Conservation (phyloP, 2,888 invertebrate species). For the Bunonema sp. region DNA sequence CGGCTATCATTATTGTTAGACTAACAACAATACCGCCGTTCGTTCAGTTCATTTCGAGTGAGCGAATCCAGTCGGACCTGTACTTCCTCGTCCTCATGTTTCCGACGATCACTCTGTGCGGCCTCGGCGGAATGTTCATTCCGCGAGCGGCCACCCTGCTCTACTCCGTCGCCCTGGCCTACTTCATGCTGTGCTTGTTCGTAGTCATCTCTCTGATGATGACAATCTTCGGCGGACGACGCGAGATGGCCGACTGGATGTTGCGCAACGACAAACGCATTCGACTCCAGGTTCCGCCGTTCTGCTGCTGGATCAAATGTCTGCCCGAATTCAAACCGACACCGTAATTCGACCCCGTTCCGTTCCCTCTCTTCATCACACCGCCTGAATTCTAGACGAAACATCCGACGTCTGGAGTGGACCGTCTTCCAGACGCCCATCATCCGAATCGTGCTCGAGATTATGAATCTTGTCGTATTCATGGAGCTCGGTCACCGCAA, state of each 20-base stretch:
- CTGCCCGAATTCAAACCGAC: slow-evolving; percentile 15
- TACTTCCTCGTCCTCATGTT: slow-evolving; percentile 37
- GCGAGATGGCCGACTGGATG: slow-evolving; percentile 26
- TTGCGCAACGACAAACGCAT: slow-evolving; percentile 7
- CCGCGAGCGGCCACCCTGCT: slow-evolving; percentile 36
- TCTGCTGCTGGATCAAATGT: slow-evolving; percentile 17
- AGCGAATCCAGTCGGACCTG: slow-evolving; percentile 32
- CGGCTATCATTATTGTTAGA: too few relatives aligned
- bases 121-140: slow-evolving; percentile 35
- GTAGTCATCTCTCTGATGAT: slow-evolving; percentile 34
- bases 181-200: slow-evolving; percentile 41
- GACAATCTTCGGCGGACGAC: slow-evolving; percentile 32
- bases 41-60: too few relatives aligned
- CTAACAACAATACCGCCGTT: too few relatives aligned
- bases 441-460: slow-evolving; percentile 29
- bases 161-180: slow-evolving; percentile 38
- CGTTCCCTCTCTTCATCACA: background rate
- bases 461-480: slow-evolving; percentile 32
- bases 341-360: slow-evolving; percentile 12
- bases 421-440: slow-evolving; percentile 41
- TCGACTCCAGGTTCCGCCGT: slow-evolving; percentile 16
- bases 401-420: slow-evolving; percentile 37
- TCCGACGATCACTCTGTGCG: slow-evolving; percentile 32
- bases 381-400: slow-evolving; percentile 9
- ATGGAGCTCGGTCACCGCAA: slow-evolving; percentile 22